Percentiles rank a stretch among this genome's conserved stretches.
phyloP scores from a whole-genome alignment of 2,888 invertebrate species.

The Clivina fossor region DNA sequence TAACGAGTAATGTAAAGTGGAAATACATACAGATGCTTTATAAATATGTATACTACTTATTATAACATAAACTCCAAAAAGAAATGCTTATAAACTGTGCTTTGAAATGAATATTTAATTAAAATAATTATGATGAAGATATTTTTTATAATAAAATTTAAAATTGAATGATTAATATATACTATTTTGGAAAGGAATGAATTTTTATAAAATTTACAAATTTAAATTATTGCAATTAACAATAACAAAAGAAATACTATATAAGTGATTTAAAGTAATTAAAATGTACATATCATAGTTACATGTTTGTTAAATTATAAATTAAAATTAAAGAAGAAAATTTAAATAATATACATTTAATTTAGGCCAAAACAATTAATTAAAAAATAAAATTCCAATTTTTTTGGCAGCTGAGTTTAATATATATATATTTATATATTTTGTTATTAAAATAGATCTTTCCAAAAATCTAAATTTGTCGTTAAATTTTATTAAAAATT shows the following conservation, averaged over 20 bases:
- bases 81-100: slow-evolving; percentile 5
- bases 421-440: slow-evolving; percentile 31
- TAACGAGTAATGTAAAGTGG: slow-evolving; percentile 34
- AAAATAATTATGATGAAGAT: too few species aligned
- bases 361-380: slow-evolving; percentile 20
- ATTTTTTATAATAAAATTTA: too few species aligned
- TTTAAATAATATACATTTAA: slow-evolving; percentile 5
- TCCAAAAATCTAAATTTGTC: slow-evolving; percentile 32
- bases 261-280: slow-evolving; percentile 13
- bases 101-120: too few species aligned
- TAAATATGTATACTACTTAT: slow-evolving; percentile 32
- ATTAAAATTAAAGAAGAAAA: slow-evolving; percentile 2
- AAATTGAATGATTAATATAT: too few species aligned
- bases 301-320: not conserved
- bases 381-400: slow-evolving; percentile 27
- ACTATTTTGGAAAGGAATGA: slow-evolving; percentile 21
- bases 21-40: slow-evolving; percentile 34
- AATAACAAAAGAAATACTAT: slow-evolving; percentile 23
- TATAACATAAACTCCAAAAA: slow-evolving; percentile 19
- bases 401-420: slow-evolving; percentile 33
- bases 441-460: slow-evolving; percentile 33
- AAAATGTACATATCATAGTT: slow-evolving; percentile 15
- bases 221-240: slow-evolving; percentile 19
- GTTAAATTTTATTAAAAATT: slow-evolving; percentile 31
- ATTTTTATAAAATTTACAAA: slow-evolving; percentile 20